Evolutionary conservation across 2,888 invertebrate species (phyloP).

Genomic region (Callyntrura sp.): DNA sequence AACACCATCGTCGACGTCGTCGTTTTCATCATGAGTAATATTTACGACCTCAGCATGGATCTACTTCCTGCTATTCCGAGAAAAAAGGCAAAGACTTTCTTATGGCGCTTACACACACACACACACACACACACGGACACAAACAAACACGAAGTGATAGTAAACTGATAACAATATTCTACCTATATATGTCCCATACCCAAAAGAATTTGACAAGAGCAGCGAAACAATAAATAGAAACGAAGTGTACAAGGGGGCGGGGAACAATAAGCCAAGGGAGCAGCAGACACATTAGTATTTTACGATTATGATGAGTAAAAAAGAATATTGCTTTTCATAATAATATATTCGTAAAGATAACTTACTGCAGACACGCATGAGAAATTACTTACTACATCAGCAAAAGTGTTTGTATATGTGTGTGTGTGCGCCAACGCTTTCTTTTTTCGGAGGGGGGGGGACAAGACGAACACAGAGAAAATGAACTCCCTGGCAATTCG

Average conservation of each 20-base stretch:
- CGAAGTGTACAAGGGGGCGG: background rate
- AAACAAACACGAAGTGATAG: background rate
- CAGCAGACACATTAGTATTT: slow-evolving; percentile 24
- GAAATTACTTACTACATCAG: too few relatives aligned
- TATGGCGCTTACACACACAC: background rate
- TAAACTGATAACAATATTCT: slow-evolving; percentile 15
- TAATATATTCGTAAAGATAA: slow-evolving; percentile 2
- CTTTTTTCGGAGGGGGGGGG: too few relatives aligned
- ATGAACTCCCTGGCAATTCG: background rate
- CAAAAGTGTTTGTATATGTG: background rate
- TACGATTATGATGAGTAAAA: slow-evolving; percentile 45
- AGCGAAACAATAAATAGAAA: background rate
- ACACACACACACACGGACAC: background rate
- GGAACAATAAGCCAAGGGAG: slow-evolving; percentile 30
- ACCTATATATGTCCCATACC: background rate
- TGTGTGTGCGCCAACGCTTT: background rate
- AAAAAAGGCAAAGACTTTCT: background rate
- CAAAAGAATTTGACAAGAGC: background rate
- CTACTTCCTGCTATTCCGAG: slow-evolving; percentile 19
- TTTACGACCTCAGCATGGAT: slow-evolving; percentile 60
- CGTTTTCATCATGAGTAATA: slow-evolving; percentile 45
- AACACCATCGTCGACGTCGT: background rate
- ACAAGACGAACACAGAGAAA: background rate
- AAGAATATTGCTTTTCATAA: slow-evolving; percentile 39
- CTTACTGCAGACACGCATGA: slow-evolving; percentile 10